A percentile compares a stretch with the other conserved stretches of the same genome.
phyloP scores from a whole-genome alignment of 2,797 vertebrate species.

The Malacoraja senta region DNA sequence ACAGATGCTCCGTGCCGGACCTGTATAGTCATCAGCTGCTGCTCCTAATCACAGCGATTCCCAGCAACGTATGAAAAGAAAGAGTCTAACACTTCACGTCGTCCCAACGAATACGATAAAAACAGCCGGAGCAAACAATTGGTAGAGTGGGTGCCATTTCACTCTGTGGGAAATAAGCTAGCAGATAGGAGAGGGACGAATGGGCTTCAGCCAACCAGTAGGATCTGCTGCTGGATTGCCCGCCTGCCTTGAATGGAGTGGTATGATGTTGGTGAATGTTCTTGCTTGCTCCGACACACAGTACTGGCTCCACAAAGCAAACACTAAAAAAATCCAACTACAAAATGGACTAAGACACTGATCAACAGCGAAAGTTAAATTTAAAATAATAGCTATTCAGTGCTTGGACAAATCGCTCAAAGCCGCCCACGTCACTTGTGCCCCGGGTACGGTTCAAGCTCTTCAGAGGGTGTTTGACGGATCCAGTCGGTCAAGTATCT shows the following conservation, averaged over 20 bases:
- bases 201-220: constrained; percentile 47
- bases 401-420: constrained; percentile 54
- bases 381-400: constrained; percentile 49
- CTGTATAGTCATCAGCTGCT: not conserved
- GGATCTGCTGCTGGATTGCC: constrained; percentile 45
- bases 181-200: constrained; percentile 11
- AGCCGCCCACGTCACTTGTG: constrained; percentile 48
- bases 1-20: not conserved
- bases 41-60: not conserved
- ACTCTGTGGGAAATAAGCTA: not conserved
- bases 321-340: constrained; percentile 45
- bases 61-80: not conserved
- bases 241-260: constrained; percentile 42
- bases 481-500: constrained; percentile 79
- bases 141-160: constrained; percentile 23
- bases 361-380: constrained; percentile 75
- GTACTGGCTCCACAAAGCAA: constrained; percentile 55
- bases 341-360: constrained; percentile 53
- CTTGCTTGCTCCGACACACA: constrained; percentile 52
- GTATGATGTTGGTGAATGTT: constrained; percentile 43
- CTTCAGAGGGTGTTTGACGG: constrained; percentile 62
- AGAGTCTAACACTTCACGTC: not conserved
- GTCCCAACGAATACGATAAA: constrained; percentile 48
- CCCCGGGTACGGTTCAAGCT: constrained; percentile 21
- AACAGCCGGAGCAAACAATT: not conserved